These are phyloP conservation scores for Folsomia candida DNA, from an alignment of 2,888 invertebrate genomes.

Conservation along the genomic window DNA sequence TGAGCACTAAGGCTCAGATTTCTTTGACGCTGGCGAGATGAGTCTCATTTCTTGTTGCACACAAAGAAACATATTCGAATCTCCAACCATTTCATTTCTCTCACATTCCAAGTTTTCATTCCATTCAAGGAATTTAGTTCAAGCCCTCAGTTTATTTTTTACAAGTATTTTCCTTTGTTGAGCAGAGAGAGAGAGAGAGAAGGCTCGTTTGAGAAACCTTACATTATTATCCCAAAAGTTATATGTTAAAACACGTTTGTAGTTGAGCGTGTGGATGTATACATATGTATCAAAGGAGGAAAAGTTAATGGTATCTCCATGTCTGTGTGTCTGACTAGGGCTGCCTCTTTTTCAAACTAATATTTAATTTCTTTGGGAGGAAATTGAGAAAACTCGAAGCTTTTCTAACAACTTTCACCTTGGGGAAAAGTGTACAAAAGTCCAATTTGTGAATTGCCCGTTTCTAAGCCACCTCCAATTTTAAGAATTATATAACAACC, in stretches of 20 bases:
- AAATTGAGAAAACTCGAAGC: neutral
- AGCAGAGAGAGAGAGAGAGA: constrained; percentile 1
- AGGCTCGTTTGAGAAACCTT: neutral
- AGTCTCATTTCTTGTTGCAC: no score
- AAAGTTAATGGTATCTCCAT: no score
- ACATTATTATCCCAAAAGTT: no score
- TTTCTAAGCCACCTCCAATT: no score
- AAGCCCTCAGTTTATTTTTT: neutral
- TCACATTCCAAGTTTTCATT: constrained; percentile 6
- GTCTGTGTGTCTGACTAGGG: no score
- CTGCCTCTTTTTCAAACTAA: neutral
- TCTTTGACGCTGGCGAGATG: neutral
- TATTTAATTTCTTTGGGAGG: neutral
- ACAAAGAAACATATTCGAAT: neutral
- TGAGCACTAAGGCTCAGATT: neutral
- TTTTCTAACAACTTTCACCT: neutral
- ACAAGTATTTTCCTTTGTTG: neutral
- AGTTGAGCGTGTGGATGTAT: no score
- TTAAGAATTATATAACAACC: no score
- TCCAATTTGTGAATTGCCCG: no score
- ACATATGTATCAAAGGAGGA: no score
- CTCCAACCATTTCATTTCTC: neutral
- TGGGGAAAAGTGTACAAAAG: neutral
- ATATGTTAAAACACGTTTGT: no score
- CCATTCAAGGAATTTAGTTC: neutral